Percentiles rank a stretch among this genome's conserved stretches.
phyloP scores from a whole-genome alignment of 2,888 invertebrate species.

The Drosophila setosimentum region DNA sequence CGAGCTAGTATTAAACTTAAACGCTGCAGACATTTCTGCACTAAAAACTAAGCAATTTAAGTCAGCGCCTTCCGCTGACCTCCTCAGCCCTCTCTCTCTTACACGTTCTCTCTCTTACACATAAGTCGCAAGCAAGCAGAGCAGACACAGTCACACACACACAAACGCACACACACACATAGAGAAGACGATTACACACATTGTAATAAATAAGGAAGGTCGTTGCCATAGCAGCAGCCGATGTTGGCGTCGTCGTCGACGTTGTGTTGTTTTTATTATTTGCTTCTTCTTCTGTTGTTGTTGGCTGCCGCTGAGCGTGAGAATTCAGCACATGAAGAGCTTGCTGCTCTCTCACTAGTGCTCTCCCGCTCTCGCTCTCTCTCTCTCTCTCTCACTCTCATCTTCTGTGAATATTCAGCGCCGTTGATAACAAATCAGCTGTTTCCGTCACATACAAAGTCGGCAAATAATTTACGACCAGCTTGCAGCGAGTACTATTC shows the following conservation, averaged over 20 bases:
- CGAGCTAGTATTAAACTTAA: slow-evolving; percentile 71
- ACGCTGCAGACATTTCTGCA: slow-evolving; percentile 79
- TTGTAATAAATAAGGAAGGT: slow-evolving; percentile 83
- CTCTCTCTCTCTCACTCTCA: slow-evolving; percentile 23
- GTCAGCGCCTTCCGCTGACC: slow-evolving; percentile 44
- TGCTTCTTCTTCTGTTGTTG: slow-evolving; percentile 45
- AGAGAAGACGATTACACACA: slow-evolving; percentile 69
- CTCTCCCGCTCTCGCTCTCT: slow-evolving; percentile 21
- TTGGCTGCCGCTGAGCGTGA: slow-evolving; percentile 53
- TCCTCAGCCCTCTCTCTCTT: not conserved
- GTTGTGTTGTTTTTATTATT: slow-evolving; percentile 28
- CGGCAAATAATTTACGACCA: slow-evolving; percentile 50
- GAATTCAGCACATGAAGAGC: slow-evolving; percentile 58
- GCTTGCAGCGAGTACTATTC: slow-evolving; percentile 38
- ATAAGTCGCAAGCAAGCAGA: slow-evolving; percentile 39
- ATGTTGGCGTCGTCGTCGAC: slow-evolving; percentile 49
- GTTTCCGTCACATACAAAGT: slow-evolving; percentile 53
- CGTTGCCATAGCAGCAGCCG: slow-evolving; percentile 82
- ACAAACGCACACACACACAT: slow-evolving; percentile 22
- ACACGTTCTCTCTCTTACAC: slow-evolving; percentile 16
- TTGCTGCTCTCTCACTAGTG: slow-evolving; percentile 25
- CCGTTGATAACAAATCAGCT: slow-evolving; percentile 77
- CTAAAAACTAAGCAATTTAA: slow-evolving; percentile 78
- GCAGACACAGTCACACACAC: slow-evolving; percentile 40
- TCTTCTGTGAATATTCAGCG: slow-evolving; percentile 56